Evolutionary conservation across 1,140 invertebrate genomes (phyloP), one percentile per base, ranked within the genome.

Genomic region (Bombus affinis): DNA sequence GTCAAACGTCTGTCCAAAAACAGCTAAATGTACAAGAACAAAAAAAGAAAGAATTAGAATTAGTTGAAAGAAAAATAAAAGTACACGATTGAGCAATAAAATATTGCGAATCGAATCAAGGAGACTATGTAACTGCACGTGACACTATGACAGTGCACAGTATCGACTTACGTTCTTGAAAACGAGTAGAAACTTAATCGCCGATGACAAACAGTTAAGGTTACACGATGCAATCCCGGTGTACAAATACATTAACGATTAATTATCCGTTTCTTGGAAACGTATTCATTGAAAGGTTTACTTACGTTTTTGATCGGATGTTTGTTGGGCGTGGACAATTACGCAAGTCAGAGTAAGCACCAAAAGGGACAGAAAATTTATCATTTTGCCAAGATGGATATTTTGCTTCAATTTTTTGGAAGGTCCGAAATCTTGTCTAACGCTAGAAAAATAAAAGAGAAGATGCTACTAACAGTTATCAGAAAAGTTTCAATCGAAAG

Each of bases 1-100:
- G 74, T 94, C 94, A 75, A 95, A 95, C 39, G 93, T 89, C 85
- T 94, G 94, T 83, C 95, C 94, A 80, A 92, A 87, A 88, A 91
- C 81, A 65, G 91, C 94, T 95, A n/a, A 82, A 73, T 15, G 77
- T 2, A 5, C 2, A 5, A 0, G 35, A 25, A 22, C n/a, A 53
- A 22, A 18, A 18, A 47, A 15, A 5, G 1, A 13, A 0, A 32
- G 6, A 62, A 9, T 18, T 15, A 1, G 0, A 22, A 68, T 68
- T 35, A 68, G 22, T 35, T 8, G 32, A 53, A 73, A 72, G 9
- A 77, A 68, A 73, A 59, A 74, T 39, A 86, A 83, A 65, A 47
- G 18, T n/a, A 22, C 3, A 32, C 37, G 8, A 8, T 18, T 1
- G 28, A 35, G 47, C 13, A 18, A 76, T 25, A 18, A 68, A 57